These are phyloP conservation scores for Zootermopsis nevadensis DNA, from an alignment of 2,888 invertebrate genomes.

Conservation along the genomic window DNA sequence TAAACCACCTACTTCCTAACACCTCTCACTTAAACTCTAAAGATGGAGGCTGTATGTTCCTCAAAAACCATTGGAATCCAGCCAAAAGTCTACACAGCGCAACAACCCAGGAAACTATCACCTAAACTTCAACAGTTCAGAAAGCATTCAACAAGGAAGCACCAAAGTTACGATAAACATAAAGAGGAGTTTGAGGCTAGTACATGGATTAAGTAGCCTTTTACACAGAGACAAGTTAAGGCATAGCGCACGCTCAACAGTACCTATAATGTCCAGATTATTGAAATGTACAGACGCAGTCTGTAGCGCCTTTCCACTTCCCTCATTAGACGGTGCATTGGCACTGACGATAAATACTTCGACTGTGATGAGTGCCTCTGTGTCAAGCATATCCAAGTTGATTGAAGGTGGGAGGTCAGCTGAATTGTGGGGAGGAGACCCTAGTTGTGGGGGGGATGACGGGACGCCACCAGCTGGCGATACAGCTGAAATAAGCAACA, in stretches of 20 bases:
- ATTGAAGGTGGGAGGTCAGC: constrained; percentile 43
- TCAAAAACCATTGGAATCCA: too few species aligned
- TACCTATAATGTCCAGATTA: constrained; percentile 92
- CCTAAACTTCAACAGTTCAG: too few species aligned
- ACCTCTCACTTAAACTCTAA: too few species aligned
- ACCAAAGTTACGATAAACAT: too few species aligned
- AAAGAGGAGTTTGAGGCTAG: too few species aligned
- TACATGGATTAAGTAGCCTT: too few species aligned
- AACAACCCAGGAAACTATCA: too few species aligned
- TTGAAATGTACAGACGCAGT: constrained; percentile 93
- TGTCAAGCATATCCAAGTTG: constrained; percentile 61
- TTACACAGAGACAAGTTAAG: background rate
- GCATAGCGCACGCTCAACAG: too few species aligned
- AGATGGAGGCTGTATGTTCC: too few species aligned
- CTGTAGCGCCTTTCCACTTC: constrained; percentile 66
- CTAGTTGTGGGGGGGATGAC: constrained; percentile 41
- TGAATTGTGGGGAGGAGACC: constrained; percentile 48
- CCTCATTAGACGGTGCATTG: constrained; percentile 64
- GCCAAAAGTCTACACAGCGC: too few species aligned
- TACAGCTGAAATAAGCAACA: constrained; percentile 45
- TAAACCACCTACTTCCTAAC: too few species aligned
- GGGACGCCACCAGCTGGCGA: constrained; percentile 43
- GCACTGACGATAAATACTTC: constrained; percentile 81
- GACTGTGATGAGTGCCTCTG: constrained; percentile 81
- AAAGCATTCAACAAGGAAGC: too few species aligned